Percentiles rank a stretch among this genome's conserved stretches.
phyloP scores from a whole-genome alignment of 2,113 vertebrate genomes.

The Tichodroma muraria region DNA sequence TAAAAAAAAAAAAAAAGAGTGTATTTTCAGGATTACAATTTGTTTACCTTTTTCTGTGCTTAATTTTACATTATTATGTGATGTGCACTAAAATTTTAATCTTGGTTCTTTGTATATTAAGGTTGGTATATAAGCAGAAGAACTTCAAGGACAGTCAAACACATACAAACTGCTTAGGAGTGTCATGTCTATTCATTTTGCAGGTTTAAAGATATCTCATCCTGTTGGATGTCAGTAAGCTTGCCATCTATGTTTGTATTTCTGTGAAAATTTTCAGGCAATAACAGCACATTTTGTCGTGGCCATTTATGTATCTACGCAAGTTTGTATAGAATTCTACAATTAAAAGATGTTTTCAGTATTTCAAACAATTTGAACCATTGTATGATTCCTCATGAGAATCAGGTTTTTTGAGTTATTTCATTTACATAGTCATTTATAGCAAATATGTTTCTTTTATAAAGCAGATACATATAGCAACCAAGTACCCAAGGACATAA shows the following conservation, averaged over 20 bases:
- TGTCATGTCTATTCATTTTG: slow-evolving; percentile 52
- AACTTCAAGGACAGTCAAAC: slow-evolving; percentile 17
- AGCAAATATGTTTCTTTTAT: neutral
- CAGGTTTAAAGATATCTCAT: slow-evolving; percentile 60
- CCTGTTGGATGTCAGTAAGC: slow-evolving; percentile 57
- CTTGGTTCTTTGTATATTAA: slow-evolving; percentile 56
- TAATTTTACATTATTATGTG: slow-evolving; percentile 57
- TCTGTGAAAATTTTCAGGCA: slow-evolving; percentile 70
- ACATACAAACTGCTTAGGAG: slow-evolving; percentile 21
- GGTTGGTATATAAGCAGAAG: slow-evolving; percentile 30
- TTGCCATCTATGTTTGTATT: slow-evolving; percentile 57
- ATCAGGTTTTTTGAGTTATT: neutral
- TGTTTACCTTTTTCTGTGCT: slow-evolving; percentile 12
- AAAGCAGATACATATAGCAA: neutral
- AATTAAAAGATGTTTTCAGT: slow-evolving; percentile 78
- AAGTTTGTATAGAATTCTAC: slow-evolving; percentile 74
- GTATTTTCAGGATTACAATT: slow-evolving; percentile 30
- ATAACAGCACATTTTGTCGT: slow-evolving; percentile 71
- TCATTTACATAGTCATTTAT: neutral
- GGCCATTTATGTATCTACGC: slow-evolving; percentile 74
- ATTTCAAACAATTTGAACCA: slow-evolving; percentile 48
- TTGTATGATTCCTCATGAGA: neutral
- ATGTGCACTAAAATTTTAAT: slow-evolving; percentile 46
- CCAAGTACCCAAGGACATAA: neutral
- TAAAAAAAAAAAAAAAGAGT: slow-evolving; percentile 39